A percentile compares a stretch with the other conserved stretches of the same genome.
phyloP scores from a whole-genome alignment of 2,797 vertebrate genomes.

The Carduelis carduelis region DNA sequence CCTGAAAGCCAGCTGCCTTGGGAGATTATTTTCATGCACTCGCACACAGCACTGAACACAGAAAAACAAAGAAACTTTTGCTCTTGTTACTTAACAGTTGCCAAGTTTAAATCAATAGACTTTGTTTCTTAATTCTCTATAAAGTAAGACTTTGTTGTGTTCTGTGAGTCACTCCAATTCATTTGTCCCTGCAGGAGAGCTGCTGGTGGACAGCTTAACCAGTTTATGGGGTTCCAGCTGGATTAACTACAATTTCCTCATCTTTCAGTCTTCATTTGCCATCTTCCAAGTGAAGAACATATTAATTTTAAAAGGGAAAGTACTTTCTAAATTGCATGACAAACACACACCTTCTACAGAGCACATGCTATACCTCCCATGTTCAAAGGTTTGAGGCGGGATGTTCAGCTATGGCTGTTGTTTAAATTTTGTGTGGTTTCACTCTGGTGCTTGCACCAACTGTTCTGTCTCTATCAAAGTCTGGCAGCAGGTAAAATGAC shows the following conservation, averaged over 20 bases:
- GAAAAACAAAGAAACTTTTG: constrained; percentile 29
- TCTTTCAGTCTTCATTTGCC: neutral
- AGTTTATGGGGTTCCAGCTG: neutral
- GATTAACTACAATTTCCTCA: neutral
- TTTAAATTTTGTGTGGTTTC: neutral
- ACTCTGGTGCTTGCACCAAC: neutral
- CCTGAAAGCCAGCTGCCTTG: neutral
- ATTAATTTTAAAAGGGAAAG: neutral
- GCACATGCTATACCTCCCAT: rapidly evolving
- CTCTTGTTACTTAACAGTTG: neutral
- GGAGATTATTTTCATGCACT: neutral
- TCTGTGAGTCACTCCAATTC: neutral
- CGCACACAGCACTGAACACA: neutral
- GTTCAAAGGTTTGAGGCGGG: neutral
- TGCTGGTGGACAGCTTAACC: neutral
- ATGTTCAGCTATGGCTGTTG: neutral
- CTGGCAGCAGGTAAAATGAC: neutral
- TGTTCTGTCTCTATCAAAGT: neutral
- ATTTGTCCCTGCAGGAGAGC: neutral
- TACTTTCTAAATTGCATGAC: neutral
- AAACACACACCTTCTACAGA: neutral
- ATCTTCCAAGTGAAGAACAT: neutral
- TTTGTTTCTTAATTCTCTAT: neutral
- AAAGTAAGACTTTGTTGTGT: neutral
- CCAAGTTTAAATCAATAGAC: constrained; percentile 15